Evolutionary conservation across 2,888 invertebrate species (phyloP).

Genomic region (Baccha elongata): DNA sequence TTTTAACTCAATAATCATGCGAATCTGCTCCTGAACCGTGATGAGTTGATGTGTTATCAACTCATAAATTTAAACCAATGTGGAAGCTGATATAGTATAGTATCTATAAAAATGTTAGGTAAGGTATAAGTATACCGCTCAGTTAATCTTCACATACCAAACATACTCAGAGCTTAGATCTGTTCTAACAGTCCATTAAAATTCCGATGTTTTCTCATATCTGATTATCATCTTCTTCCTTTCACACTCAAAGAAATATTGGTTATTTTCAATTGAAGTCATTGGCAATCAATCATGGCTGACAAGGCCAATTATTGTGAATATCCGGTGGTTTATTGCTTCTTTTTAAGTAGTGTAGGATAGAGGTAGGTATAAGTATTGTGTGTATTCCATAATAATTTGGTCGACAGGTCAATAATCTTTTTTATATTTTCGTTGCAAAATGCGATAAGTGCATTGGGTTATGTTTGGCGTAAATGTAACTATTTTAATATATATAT

Average conservation of each 20-base stretch:
- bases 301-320: constrained; percentile 63
- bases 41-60: constrained; percentile 36
- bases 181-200: constrained; percentile 43
- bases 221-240: constrained; percentile 3
- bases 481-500: too few relatives aligned
- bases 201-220: constrained; percentile 16
- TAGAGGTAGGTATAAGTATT: too few relatives aligned
- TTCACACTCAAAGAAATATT: neutral
- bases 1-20: constrained; percentile 75
- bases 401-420: too few relatives aligned
- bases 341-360: too few relatives aligned
- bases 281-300: constrained; percentile 49
- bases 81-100: neutral
- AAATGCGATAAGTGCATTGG: too few relatives aligned
- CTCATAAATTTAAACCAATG: constrained; percentile 21
- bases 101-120: constrained; percentile 35
- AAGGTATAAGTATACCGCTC: constrained; percentile 63
- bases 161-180: neutral
- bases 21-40: constrained; percentile 65
- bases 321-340: constrained; percentile 51
- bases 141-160: neutral
- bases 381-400: too few relatives aligned
- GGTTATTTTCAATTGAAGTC: constrained; percentile 34
- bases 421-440: too few relatives aligned
- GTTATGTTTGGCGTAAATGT: too few relatives aligned